Percentiles rank a stretch among this genome's conserved stretches.
Conservation (phyloP, 2,797 vertebrate genomes). For the Chaetodon trifasciatus region DNA sequence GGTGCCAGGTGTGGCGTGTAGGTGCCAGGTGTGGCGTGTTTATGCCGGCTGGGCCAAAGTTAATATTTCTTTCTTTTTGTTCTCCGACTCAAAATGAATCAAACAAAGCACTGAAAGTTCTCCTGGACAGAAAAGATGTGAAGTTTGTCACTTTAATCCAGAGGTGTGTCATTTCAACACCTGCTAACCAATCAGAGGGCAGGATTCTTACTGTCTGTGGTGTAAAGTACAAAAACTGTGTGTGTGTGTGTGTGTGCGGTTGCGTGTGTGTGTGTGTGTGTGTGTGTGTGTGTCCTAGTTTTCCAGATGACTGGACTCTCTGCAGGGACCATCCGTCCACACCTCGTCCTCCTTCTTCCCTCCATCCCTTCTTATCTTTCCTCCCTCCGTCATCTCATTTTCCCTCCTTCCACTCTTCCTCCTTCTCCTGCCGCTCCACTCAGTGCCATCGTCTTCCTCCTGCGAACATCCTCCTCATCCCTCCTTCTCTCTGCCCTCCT, state of each 20-base stretch:
- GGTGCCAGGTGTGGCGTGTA: too few species aligned
- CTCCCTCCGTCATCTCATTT: not conserved
- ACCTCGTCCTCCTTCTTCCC: constrained; percentile 21
- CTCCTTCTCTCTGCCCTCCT: not conserved
- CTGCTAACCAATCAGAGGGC: constrained; percentile 25
- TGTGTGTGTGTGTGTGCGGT: constrained; percentile 27
- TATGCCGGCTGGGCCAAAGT: too few species aligned
- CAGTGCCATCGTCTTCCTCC: not conserved
- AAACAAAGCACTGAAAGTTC: too few species aligned
- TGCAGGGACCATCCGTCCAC: constrained; percentile 49
- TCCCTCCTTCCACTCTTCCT: not conserved
- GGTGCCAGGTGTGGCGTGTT: too few species aligned
- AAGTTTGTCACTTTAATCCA: too few species aligned
- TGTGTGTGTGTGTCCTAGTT: constrained; percentile 48
- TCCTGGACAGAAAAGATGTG: too few species aligned
- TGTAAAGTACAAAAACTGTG: not conserved
- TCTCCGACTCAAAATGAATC: too few species aligned
- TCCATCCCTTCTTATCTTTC: constrained; percentile 1
- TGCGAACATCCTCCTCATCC: not conserved
- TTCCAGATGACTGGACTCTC: constrained; percentile 45
- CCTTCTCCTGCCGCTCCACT: not conserved
- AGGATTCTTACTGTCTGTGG: constrained; percentile 10
- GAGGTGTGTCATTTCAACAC: not conserved
- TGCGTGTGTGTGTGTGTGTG: constrained; percentile 15
- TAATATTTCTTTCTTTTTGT: too few species aligned